Conservation (phyloP, 2,888 invertebrate species). For the Eupithecia inturbata region DNA sequence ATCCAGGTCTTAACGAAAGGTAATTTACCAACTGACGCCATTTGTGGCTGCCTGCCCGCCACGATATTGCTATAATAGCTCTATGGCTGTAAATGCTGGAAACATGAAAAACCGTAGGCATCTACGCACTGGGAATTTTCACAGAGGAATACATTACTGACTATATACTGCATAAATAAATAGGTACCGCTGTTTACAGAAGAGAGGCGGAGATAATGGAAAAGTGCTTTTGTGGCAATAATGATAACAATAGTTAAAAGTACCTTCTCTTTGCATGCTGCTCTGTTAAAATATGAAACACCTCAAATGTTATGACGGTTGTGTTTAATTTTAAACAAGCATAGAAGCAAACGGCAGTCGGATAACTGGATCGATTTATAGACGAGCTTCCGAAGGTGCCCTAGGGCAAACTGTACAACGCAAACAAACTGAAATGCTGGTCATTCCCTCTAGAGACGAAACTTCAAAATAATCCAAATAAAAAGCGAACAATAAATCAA, state of each 20-base stretch:
- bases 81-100: constrained; percentile 30
- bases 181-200: constrained; percentile 5
- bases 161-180: neutral
- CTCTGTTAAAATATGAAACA: neutral
- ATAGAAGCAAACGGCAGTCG: neutral
- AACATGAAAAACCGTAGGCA: constrained; percentile 48
- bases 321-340: neutral
- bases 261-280: neutral
- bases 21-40: constrained; percentile 68
- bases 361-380: constrained; percentile 25
- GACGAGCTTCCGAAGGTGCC: constrained; percentile 40
- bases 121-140: constrained; percentile 24
- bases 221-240: neutral
- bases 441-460: constrained; percentile 47
- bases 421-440: constrained; percentile 59
- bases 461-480: constrained; percentile 50
- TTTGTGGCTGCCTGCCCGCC: constrained; percentile 55
- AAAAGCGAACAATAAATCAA: constrained; percentile 52
- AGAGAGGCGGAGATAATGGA: neutral
- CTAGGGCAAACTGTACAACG: constrained; percentile 49
- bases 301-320: neutral
- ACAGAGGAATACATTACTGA: neutral
- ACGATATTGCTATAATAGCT: constrained; percentile 46
- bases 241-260: neutral
- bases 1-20: constrained; percentile 75